Conservation (phyloP, 2,797 vertebrate genomes). For the Alectoris magna region DNA sequence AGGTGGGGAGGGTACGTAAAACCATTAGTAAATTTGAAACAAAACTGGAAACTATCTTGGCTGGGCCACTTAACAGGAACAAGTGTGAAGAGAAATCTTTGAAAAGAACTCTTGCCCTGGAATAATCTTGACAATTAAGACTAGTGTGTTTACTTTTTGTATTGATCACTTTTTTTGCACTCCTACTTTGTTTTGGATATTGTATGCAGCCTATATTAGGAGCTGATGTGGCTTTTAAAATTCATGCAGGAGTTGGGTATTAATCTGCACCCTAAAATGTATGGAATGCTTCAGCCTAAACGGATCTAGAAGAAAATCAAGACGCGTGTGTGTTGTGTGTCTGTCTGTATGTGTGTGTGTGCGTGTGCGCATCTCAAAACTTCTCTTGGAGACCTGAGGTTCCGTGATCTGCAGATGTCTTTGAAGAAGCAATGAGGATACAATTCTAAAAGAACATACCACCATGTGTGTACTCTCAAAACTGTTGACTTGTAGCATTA, state of each 20-base stretch:
- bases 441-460: slow-evolving; percentile 53
- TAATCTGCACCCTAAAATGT: slow-evolving; percentile 66
- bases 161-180: slow-evolving; percentile 85
- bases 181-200: slow-evolving; percentile 78
- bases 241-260: slow-evolving; percentile 73
- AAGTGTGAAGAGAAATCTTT: slow-evolving; percentile 75
- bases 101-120: slow-evolving; percentile 83
- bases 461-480: slow-evolving; percentile 41
- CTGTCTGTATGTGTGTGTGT: background rate
- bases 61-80: slow-evolving; percentile 78
- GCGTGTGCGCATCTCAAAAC: background rate
- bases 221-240: slow-evolving; percentile 77
- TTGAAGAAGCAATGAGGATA: slow-evolving; percentile 67
- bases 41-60: slow-evolving; percentile 81
- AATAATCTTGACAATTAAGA: slow-evolving; percentile 85
- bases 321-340: background rate
- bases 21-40: slow-evolving; percentile 53
- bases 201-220: slow-evolving; percentile 77
- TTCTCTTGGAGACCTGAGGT: slow-evolving; percentile 57
- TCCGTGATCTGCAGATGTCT: slow-evolving; percentile 55
- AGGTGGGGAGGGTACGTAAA: slow-evolving; percentile 57
- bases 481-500: slow-evolving; percentile 62
- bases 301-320: slow-evolving; percentile 71
- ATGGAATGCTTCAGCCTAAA: slow-evolving; percentile 66
- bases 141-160: slow-evolving; percentile 85